Percentiles rank a stretch among this genome's conserved stretches.
phyloP scores from a whole-genome alignment of 2,797 vertebrate species.

The Otolemur crassicaudatus region DNA sequence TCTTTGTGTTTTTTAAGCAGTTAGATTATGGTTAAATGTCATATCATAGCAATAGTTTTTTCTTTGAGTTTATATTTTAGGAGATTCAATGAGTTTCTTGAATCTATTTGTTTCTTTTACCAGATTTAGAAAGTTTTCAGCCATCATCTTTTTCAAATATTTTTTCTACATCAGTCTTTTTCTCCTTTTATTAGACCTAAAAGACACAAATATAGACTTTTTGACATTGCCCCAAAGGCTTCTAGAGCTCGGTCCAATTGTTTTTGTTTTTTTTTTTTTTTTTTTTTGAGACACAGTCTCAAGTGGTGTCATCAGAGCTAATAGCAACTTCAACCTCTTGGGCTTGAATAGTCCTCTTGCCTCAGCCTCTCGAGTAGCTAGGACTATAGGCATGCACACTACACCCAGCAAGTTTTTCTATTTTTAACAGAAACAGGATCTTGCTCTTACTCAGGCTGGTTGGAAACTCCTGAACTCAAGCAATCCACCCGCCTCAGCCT shows the following conservation, averaged over 20 bases:
- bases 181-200: not conserved
- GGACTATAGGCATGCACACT: no score
- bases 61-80: not conserved
- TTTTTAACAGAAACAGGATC: no score
- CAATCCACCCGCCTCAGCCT: no score
- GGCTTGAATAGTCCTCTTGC: no score
- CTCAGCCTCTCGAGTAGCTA: no score
- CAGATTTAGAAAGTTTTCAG: not conserved
- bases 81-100: not conserved
- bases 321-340: no score
- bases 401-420: no score
- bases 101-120: not conserved
- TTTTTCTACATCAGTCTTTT: not conserved
- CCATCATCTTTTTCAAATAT: slow-evolving; percentile 3
- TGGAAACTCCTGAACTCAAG: no score
- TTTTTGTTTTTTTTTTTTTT: not conserved
- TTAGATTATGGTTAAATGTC: not conserved
- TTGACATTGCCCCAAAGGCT: not conserved
- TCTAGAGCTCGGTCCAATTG: not conserved
- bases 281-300: no score
- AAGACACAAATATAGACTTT: not conserved
- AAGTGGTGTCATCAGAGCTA: no score
- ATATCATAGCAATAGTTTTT: not conserved
- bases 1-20: not conserved
- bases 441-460: no score